phyloP scores from a whole-genome alignment of 2,888 invertebrate species.

The Alcis repandata region DNA sequence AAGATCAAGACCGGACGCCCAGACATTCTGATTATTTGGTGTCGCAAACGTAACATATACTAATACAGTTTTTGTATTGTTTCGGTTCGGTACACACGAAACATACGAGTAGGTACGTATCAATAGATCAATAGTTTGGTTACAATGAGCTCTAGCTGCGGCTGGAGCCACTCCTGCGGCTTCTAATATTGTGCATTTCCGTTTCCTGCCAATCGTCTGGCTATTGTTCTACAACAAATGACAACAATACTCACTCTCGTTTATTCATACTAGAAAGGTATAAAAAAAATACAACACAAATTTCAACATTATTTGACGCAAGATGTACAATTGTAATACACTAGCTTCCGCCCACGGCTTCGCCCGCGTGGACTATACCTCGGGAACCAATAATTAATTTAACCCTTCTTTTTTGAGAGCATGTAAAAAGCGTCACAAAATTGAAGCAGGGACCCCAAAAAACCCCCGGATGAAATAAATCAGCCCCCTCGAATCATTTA shows the following conservation, averaged over 20 bases:
- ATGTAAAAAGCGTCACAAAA: no score
- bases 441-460: no score
- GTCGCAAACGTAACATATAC: conserved; percentile 33
- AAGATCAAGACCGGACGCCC: conserved; percentile 76
- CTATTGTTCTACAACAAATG: conserved; percentile 28
- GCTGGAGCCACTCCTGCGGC: conserved; percentile 31
- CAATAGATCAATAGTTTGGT: conserved; percentile 36
- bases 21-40: conserved; percentile 41
- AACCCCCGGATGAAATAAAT: no score
- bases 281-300: no score
- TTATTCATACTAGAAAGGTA: background rate
- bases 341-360: no score
- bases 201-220: conserved; percentile 32
- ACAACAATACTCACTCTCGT: conserved; percentile 7
- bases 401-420: no score
- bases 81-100: conserved; percentile 19
- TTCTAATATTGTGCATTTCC: conserved; percentile 41
- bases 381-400: no score
- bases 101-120: background rate
- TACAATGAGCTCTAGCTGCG: conserved; percentile 29
- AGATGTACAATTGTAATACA: no score
- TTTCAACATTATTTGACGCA: no score
- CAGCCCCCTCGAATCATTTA: no score
- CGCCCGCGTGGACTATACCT: no score
- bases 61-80: conserved; percentile 27